Percentiles rank a stretch among this genome's conserved stretches.
These are phyloP conservation scores for Cryptocephalus moraei DNA, from an alignment of 2,888 invertebrate species.

Conservation along the genomic window DNA sequence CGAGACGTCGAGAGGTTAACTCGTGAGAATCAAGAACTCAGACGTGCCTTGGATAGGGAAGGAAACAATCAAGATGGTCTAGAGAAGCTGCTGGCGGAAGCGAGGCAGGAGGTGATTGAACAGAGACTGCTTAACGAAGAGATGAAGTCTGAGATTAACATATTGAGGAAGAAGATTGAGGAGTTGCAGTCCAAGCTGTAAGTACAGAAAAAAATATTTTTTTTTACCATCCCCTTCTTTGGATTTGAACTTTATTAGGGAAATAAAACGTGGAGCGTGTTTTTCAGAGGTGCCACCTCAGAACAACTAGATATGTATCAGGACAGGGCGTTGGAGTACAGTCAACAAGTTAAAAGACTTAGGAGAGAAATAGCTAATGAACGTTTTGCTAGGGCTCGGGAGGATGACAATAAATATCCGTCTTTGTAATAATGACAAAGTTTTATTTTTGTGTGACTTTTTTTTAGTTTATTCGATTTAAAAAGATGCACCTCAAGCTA, in stretches of 20 bases:
- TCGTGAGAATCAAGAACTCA: slow-evolving; percentile 37
- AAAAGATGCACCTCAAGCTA: not conserved
- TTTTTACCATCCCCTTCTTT: too few relatives aligned
- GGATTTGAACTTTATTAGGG: too few relatives aligned
- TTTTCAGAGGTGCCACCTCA: slow-evolving; percentile 21
- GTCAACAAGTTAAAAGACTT: slow-evolving; percentile 42
- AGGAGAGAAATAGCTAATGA: slow-evolving; percentile 45
- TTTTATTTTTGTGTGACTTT: not conserved
- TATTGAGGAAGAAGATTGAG: slow-evolving; percentile 44
- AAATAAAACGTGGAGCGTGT: not conserved
- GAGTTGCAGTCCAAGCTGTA: slow-evolving; percentile 45
- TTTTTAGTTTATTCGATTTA: not conserved
- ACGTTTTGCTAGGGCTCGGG: slow-evolving; percentile 39
- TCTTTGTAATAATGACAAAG: slow-evolving; percentile 23
- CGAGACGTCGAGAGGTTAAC: slow-evolving; percentile 40
- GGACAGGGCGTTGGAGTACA: slow-evolving; percentile 43
- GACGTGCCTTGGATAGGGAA: slow-evolving; percentile 38
- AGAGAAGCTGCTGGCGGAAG: slow-evolving; percentile 45
- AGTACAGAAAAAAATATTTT: slow-evolving; percentile 25
- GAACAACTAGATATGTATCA: slow-evolving; percentile 43
- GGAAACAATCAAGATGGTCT: slow-evolving; percentile 43
- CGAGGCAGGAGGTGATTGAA: slow-evolving; percentile 52
- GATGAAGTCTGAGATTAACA: slow-evolving; percentile 50
- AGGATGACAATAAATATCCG: slow-evolving; percentile 35
- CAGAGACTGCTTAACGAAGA: slow-evolving; percentile 53